phyloP scores from a whole-genome alignment of 2,888 invertebrate genomes.

The Spodoptera littoralis region DNA sequence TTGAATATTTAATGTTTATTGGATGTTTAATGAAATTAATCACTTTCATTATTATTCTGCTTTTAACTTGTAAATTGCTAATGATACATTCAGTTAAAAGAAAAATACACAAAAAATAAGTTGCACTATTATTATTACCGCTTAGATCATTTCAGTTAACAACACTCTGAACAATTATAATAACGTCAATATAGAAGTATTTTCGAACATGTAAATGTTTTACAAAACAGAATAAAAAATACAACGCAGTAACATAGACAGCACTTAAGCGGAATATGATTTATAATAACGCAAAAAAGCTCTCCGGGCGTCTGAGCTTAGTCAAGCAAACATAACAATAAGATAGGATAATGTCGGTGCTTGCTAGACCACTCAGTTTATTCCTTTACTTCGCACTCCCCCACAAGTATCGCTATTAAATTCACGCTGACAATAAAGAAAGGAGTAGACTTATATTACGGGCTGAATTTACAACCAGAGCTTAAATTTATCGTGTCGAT shows the following conservation, averaged over 20 bases:
- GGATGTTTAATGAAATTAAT: constrained; percentile 1
- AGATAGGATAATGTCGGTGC: constrained; percentile 56
- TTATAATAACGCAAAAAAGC: constrained; percentile 64
- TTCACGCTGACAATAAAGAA: constrained; percentile 45
- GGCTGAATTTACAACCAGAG: constrained; percentile 52
- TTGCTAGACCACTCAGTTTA: constrained; percentile 52
- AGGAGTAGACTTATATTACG: constrained; percentile 40
- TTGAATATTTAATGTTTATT: constrained; percentile 19
- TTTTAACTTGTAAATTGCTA: no score
- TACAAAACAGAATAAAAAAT: no score
- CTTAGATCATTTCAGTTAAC: no score
- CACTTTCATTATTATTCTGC: background rate
- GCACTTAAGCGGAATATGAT: constrained; percentile 57
- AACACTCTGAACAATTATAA: no score
- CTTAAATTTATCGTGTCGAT: constrained; percentile 50
- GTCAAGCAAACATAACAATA: constrained; percentile 59
- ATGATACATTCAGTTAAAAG: no score
- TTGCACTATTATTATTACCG: no score
- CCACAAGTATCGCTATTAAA: constrained; percentile 44
- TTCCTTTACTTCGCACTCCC: constrained; percentile 39
- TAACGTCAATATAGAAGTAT: no score
- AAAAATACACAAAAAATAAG: no score
- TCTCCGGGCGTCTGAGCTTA: constrained; percentile 57
- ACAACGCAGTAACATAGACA: constrained; percentile 12
- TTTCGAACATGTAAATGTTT: no score